Conservation (phyloP, 2,797 vertebrate genomes). For the Chaetophractus vellerosus region DNA sequence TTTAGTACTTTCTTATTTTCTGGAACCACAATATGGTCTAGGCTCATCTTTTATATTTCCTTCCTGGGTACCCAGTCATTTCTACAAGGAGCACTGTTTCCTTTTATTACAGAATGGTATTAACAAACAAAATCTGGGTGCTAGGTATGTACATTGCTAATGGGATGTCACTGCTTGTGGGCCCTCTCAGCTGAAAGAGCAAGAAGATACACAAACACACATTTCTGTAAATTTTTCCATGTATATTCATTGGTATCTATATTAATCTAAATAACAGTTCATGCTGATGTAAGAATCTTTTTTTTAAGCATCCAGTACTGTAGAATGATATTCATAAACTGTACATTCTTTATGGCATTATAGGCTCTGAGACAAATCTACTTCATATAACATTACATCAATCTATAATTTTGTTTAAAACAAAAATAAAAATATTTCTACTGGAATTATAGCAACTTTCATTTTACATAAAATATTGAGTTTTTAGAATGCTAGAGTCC, state of each 20-base stretch:
- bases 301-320: background rate
- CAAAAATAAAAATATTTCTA: background rate
- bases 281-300: background rate
- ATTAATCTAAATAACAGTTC: background rate
- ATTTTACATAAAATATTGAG: background rate
- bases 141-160: background rate
- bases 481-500: background rate
- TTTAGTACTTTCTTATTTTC: background rate
- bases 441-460: background rate
- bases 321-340: background rate
- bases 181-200: background rate
- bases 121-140: background rate
- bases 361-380: background rate
- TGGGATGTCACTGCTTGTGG: background rate
- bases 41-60: background rate
- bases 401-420: slow-evolving; percentile 12
- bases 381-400: background rate
- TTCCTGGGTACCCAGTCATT: background rate
- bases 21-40: background rate
- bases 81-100: background rate
- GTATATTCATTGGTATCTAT: background rate
- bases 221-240: background rate
- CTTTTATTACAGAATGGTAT: background rate
- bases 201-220: background rate
- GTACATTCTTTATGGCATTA: background rate